These are phyloP conservation scores for Caenorhabditis latens DNA, from an alignment of 1,140 invertebrate genomes.

Conservation along the genomic window DNA sequence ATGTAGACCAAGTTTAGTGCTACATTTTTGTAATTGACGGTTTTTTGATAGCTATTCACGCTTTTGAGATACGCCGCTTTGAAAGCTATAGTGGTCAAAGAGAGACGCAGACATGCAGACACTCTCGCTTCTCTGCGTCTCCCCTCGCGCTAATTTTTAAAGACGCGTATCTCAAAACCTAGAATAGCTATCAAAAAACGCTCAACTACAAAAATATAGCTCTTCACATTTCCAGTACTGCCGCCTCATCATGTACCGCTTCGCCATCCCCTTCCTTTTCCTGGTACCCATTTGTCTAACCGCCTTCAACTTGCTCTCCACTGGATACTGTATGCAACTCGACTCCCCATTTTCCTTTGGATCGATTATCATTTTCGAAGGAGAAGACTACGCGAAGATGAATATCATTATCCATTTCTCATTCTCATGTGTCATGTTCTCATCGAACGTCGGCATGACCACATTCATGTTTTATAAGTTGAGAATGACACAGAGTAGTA, in stretches of 20 bases:
- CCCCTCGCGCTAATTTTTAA: too few species aligned
- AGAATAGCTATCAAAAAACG: too few species aligned
- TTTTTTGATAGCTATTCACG: too few species aligned
- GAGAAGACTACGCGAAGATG: not conserved
- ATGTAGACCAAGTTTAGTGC: too few species aligned
- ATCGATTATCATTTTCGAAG: conserved; percentile 7
- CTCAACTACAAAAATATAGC: too few species aligned
- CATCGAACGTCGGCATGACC: not conserved
- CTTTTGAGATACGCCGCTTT: too few species aligned
- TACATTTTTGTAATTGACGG: too few species aligned
- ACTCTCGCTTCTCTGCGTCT: too few species aligned
- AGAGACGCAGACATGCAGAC: too few species aligned
- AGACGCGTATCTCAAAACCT: too few species aligned
- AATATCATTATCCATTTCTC: not conserved
- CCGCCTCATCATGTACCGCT: conserved; percentile 1
- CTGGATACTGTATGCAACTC: conserved; percentile 1
- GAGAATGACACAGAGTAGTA: not conserved
- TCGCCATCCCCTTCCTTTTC: conserved; percentile 16
- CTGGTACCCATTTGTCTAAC: not conserved
- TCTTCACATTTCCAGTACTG: conserved; percentile 20
- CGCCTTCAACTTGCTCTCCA: not conserved
- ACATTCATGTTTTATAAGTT: conserved; percentile 25
- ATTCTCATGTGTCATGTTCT: not conserved
- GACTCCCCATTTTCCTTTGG: conserved; percentile 11
- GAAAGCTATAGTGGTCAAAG: too few species aligned